A percentile compares a stretch with the other conserved stretches of the same genome.
phyloP scores from a whole-genome alignment of 30 jellyfish, hydroid and myxozoan species.

The Cassiopea andromeda region DNA sequence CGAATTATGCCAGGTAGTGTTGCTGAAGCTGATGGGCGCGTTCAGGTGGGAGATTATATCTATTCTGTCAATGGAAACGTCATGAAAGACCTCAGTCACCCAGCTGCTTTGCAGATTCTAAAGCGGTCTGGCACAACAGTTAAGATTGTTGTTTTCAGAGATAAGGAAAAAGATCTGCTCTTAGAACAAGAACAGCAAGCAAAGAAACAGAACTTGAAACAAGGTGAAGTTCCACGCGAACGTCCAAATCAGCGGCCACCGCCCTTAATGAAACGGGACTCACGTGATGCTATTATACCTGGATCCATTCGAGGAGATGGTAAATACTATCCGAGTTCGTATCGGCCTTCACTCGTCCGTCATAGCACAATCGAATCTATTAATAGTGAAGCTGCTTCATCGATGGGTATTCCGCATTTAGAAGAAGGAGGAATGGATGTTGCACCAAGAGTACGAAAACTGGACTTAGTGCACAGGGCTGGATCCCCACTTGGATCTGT shows the following conservation, averaged over 20 bases:
- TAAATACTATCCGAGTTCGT: slow-evolving; percentile 23
- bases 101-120: slow-evolving; percentile 87
- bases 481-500: slow-evolving; percentile 23
- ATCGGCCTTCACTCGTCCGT: slow-evolving; percentile 38
- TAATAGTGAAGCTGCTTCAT: slow-evolving; percentile 67
- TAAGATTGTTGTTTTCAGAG: slow-evolving; percentile 78
- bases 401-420: slow-evolving; percentile 69
- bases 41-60: slow-evolving; percentile 82
- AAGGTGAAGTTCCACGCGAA: neutral
- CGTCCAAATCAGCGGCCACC: slow-evolving; percentile 42
- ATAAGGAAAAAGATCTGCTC: slow-evolving; percentile 41
- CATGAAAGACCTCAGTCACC: slow-evolving; percentile 91
- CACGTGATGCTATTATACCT: slow-evolving; percentile 75
- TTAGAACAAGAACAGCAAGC: slow-evolving; percentile 45
- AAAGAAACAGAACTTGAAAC: slow-evolving; percentile 14
- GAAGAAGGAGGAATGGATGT: slow-evolving; percentile 48
- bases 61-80: slow-evolving; percentile 92
- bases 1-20: slow-evolving; percentile 89
- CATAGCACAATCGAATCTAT: slow-evolving; percentile 75
- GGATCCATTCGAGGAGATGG: slow-evolving; percentile 65
- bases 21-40: slow-evolving; percentile 77
- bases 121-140: slow-evolving; percentile 77
- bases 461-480: slow-evolving; percentile 54
- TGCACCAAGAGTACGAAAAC: slow-evolving; percentile 63
- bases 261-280: slow-evolving; percentile 50